Evolutionary conservation across 1,140 invertebrate species (phyloP).

Genomic region (Formica exsecta): DNA sequence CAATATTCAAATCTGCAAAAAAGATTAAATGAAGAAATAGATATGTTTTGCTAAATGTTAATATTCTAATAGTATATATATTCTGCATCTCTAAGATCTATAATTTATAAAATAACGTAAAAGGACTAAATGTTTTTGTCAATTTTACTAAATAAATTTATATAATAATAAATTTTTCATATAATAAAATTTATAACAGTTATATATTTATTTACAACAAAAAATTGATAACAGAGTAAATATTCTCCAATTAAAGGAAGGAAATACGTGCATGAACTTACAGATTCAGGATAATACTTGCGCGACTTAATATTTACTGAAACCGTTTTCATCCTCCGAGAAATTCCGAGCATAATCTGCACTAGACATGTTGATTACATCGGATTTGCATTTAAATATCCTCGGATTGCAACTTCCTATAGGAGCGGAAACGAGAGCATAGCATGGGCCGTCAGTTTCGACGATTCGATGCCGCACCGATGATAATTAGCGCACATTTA

Average conservation of each 20-base stretch:
- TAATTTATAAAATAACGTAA: too few relatives aligned
- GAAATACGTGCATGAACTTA: not conserved
- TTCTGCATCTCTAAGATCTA: too few relatives aligned
- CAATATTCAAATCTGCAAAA: not conserved
- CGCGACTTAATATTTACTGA: not conserved
- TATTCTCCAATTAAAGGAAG: not conserved
- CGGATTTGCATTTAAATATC: conserved; percentile 44
- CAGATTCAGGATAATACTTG: not conserved
- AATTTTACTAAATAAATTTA: too few relatives aligned
- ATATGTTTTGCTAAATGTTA: not conserved
- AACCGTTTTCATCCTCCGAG: not conserved
- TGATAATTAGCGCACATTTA: conserved; percentile 33
- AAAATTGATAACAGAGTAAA: too few relatives aligned
- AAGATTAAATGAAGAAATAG: not conserved
- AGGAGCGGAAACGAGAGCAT: not conserved
- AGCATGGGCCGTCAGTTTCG: not conserved
- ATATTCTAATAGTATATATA: too few relatives aligned
- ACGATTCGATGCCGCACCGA: not conserved
- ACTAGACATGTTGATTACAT: conserved; percentile 10
- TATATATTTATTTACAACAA: too few relatives aligned
- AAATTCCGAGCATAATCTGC: conserved; percentile 5
- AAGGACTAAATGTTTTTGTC: too few relatives aligned
- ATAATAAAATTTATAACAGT: too few relatives aligned
- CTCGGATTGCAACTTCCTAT: conserved; percentile 4
- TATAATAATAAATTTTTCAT: too few relatives aligned